Evolutionary conservation across 2,888 invertebrate genomes (phyloP).

Genomic region (Branchellion lobata): DNA sequence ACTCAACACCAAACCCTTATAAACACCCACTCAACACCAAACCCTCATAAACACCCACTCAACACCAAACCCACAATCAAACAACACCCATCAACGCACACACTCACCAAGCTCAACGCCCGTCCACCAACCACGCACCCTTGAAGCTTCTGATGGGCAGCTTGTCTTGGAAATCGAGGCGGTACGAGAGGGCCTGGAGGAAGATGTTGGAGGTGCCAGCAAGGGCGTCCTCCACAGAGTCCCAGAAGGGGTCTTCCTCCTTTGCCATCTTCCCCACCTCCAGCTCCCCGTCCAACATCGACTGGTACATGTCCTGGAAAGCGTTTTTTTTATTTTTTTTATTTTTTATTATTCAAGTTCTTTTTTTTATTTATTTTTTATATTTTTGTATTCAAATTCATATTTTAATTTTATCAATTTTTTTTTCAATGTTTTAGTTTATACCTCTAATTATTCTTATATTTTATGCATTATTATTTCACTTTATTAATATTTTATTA

Average conservation of each 20-base stretch:
- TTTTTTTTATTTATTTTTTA: background rate
- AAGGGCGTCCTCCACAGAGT: slow-evolving; percentile 61
- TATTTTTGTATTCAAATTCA: no score
- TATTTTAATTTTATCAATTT: no score
- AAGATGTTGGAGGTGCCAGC: slow-evolving; percentile 61
- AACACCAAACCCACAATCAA: no score
- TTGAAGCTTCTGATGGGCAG: slow-evolving; percentile 61
- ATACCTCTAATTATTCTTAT: background rate
- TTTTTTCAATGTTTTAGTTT: background rate
- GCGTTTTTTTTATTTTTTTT: background rate
- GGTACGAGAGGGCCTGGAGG: slow-evolving; percentile 61
- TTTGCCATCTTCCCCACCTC: slow-evolving; percentile 56
- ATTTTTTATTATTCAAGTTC: background rate
- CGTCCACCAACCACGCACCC: slow-evolving; percentile 53
- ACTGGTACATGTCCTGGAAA: slow-evolving; percentile 60
- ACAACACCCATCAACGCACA: no score
- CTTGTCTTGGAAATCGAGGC: slow-evolving; percentile 61
- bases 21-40: no score
- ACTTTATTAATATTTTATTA: no score
- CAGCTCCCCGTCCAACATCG: slow-evolving; percentile 60
- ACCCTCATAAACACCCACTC: no score
- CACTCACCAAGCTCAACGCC: no score
- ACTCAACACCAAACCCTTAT: no score
- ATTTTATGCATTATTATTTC: background rate
- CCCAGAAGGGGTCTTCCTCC: slow-evolving; percentile 63